Base-by-base conservation (phyloP, 1,140 invertebrate species). In the Heliconius melpomene region DNA sequence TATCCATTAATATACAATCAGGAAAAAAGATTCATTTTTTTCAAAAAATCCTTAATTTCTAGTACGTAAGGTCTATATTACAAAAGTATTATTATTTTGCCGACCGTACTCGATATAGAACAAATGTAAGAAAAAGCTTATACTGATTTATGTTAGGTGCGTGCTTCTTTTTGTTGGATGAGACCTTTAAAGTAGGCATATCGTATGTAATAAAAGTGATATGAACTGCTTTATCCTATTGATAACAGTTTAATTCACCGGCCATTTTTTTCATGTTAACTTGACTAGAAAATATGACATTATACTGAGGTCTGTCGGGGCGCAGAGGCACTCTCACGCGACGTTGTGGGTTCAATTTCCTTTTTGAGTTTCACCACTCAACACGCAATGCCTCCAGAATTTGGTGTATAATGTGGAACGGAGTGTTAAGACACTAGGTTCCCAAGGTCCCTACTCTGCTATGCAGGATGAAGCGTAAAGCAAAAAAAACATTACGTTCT, bases 1-100 rank as follows among this genome's bases (percentile, higher is more conserved):
- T 77, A 81, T 75, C 76, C 76, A 81, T 81, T 81, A 81, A 81
- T 72, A 57, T 81, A 81, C 77, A 78, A 23, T 29, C 54, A n/a
- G 60, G 75, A 40, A 78, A 36, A 38, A 18, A 46, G 26, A 70
- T n/a, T 8, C 7, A 36, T 40, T 26, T 52, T n/a, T 57, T 36
- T 7, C 20, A 5, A 74, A 74, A 75, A 38, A n/a, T 72, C 77
- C 57, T 75, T 57, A 74, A 9, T 16, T 46, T 7, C 9, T 40
- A 32, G 6, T 18, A 1, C 3, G 16, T 78, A 81, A 81, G 80
- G 76, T 32, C 6, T 18, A 78, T 57, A 78, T 29, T 78, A 18
- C 16, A 54, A 23, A n/a, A 73, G 1, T 38, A 60, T 38, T 57
- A 5, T 23, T 23, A 8, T 75, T 78, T 81, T 40, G 66, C 52